Evolutionary conservation across 2,113 vertebrate species (phyloP).

Genomic region (Vidua chalybeata): DNA sequence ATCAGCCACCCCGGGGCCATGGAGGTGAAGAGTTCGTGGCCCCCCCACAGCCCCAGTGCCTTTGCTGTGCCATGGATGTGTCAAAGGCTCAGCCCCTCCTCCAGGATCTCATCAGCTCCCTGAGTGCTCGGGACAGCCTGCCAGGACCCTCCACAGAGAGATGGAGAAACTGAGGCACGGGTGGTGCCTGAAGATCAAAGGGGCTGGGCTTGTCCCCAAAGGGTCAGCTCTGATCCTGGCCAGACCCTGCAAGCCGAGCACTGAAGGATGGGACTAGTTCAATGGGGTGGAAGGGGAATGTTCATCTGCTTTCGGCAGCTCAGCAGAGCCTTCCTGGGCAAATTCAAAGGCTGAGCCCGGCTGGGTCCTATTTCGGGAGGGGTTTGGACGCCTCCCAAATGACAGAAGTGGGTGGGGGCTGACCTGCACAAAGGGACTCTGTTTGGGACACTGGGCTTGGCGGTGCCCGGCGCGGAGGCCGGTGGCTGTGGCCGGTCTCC

Average conservation of each 20-base stretch:
- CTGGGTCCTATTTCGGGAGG: background rate
- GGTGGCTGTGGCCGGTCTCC: background rate
- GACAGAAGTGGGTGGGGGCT: background rate
- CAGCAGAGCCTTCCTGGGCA: background rate
- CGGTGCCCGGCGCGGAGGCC: background rate
- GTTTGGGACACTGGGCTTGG: background rate
- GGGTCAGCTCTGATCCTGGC: background rate
- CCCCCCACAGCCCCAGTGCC: background rate
- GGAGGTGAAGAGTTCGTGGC: background rate
- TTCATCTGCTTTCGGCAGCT: background rate
- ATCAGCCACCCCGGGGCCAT: background rate
- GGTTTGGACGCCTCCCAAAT: background rate
- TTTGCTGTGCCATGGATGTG: background rate
- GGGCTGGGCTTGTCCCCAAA: background rate
- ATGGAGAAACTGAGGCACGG: background rate
- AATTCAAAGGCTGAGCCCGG: background rate
- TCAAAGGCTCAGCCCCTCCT: background rate
- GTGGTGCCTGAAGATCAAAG: background rate
- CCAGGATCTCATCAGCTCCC: background rate
- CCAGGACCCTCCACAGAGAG: background rate
- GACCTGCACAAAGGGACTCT: constrained; percentile 34
- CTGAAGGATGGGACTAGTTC: background rate
- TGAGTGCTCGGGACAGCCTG: background rate
- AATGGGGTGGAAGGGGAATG: fast-evolving
- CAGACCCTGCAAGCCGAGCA: fast-evolving